Percentiles rank a stretch among this genome's conserved stretches.
These are phyloP conservation scores for Germaria angustata DNA, from an alignment of 2,888 invertebrate species.

Conservation along the genomic window DNA sequence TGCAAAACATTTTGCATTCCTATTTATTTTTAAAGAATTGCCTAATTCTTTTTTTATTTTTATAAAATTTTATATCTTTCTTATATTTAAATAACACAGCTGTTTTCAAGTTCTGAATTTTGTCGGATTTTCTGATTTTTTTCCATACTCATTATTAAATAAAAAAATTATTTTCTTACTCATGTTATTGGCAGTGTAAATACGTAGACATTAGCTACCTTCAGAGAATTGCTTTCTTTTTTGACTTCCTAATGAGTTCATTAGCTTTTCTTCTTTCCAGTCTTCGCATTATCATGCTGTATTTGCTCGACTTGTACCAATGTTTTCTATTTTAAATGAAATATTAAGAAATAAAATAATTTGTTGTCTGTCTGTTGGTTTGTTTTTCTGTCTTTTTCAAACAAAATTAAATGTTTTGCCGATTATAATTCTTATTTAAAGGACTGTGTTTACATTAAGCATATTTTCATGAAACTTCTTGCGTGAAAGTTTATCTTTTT, in stretches of 20 bases:
- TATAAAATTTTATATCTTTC: no score
- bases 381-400: not conserved
- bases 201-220: not conserved
- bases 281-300: not conserved
- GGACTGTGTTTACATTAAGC: no score
- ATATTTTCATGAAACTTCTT: not conserved
- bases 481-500: not conserved
- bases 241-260: slow-evolving; percentile 48
- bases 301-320: not conserved
- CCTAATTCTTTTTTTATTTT: no score
- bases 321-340: not conserved
- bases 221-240: slow-evolving; percentile 7
- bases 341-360: slow-evolving; percentile 16
- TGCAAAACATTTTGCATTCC: no score
- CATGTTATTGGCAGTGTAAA: not conserved
- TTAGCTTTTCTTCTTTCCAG: slow-evolving; percentile 16
- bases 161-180: no score
- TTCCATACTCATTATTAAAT: no score
- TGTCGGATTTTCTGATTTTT: no score
- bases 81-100: no score
- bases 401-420: slow-evolving; percentile 5
- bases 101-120: no score
- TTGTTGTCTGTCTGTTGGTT: slow-evolving; percentile 27
- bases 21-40: no score
- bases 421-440: slow-evolving; percentile 4